phyloP scores from a whole-genome alignment of 2,797 vertebrate species.

The Paedocypris micromegethes region DNA sequence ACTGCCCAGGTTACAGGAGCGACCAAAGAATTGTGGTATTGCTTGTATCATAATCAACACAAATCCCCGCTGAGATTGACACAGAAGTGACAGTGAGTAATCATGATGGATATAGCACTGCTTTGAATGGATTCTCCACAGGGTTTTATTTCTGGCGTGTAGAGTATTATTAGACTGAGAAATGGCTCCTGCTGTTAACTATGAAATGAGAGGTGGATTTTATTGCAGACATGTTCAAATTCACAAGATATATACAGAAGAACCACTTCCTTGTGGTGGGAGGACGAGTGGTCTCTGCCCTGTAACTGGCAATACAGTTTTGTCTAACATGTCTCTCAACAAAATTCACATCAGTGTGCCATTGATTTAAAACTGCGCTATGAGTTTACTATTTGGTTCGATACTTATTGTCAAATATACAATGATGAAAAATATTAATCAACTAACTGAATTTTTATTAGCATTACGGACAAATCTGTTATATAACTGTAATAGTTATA shows the following conservation, averaged over 20 bases:
- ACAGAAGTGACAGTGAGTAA: slow-evolving; percentile 1
- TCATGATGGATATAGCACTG: slow-evolving; percentile 13
- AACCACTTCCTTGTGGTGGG: background rate
- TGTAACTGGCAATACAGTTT: no score
- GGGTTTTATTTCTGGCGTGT: slow-evolving; percentile 11
- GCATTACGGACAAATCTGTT: no score
- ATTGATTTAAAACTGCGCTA: no score
- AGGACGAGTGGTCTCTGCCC: background rate
- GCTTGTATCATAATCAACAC: slow-evolving; percentile 1
- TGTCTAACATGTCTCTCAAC: no score
- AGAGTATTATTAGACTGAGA: slow-evolving; percentile 8
- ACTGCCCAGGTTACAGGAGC: slow-evolving; percentile 1
- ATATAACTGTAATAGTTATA: no score
- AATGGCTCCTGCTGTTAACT: slow-evolving; percentile 24
- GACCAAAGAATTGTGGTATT: slow-evolving; percentile 13
- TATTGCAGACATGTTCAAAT: slow-evolving; percentile 13
- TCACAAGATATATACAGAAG: background rate
- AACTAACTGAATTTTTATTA: no score
- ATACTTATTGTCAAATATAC: no score
- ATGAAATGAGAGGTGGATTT: slow-evolving; percentile 21
- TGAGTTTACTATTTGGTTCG: no score
- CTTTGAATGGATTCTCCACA: slow-evolving; percentile 10
- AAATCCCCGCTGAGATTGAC: slow-evolving; percentile 13
- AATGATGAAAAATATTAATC: no score
- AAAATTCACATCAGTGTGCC: background rate